Conservation (phyloP, 2,113 vertebrate genomes). For the Gallinago media region DNA sequence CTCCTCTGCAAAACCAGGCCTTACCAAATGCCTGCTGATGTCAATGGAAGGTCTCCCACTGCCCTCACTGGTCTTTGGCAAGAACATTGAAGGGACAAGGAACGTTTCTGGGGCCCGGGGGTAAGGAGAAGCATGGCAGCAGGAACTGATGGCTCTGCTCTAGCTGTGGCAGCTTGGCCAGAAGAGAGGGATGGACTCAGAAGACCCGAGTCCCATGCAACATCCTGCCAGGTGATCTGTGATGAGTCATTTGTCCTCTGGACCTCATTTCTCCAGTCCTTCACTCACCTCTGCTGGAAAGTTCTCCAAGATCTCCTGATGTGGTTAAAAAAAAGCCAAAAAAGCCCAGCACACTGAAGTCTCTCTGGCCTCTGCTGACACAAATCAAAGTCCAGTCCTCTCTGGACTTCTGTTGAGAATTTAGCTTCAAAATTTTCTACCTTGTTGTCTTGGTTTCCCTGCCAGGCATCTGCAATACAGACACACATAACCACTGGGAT, state of each 20-base stretch:
- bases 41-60: not conserved
- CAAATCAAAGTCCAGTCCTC: not conserved
- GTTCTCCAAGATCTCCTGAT: not conserved
- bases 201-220: accelerated
- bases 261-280: not conserved
- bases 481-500: not conserved
- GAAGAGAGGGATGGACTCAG: accelerated
- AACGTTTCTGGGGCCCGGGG: not conserved
- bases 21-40: not conserved
- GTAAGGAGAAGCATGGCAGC: not conserved
- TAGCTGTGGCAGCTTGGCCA: not conserved
- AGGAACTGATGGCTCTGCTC: not conserved
- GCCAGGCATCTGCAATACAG: constrained; percentile 13
- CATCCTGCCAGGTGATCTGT: not conserved
- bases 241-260: not conserved
- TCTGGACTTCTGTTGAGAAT: not conserved
- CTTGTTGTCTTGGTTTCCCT: not conserved
- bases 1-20: not conserved
- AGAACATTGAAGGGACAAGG: not conserved
- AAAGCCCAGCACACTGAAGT: not conserved
- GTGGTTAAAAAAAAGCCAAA: not conserved
- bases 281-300: not conserved
- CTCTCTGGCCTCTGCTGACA: not conserved
- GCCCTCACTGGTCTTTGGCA: not conserved
- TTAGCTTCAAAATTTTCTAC: not conserved